Conservation (phyloP, 2,797 vertebrate genomes). For the Halcyon smyrnensis region DNA sequence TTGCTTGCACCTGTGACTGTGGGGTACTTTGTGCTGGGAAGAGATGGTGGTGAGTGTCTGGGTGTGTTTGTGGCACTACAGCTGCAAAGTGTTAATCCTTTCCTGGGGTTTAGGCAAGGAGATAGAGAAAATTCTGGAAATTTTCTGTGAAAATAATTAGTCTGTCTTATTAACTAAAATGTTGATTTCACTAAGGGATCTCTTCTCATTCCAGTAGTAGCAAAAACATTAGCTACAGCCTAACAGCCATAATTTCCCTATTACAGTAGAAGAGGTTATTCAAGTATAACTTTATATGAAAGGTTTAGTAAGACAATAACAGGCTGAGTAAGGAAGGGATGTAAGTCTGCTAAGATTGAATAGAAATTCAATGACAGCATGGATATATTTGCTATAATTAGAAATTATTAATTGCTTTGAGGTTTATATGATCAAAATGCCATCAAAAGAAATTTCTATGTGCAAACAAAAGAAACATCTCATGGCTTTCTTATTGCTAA, state of each 20-base stretch:
- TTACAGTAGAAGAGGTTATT: neutral
- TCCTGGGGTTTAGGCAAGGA: neutral
- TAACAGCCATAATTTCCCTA: neutral
- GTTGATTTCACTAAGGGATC: neutral
- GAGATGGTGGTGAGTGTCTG: neutral
- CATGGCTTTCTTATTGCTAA: neutral
- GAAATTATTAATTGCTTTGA: neutral
- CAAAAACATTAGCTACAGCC: neutral
- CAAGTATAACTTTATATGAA: neutral
- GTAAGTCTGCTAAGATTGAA: neutral
- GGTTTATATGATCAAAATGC: neutral
- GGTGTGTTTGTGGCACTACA: neutral
- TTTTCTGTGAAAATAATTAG: neutral
- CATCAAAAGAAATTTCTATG: neutral
- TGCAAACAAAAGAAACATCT: neutral
- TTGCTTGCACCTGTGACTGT: accelerated
- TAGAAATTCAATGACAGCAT: neutral
- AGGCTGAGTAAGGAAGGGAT: neutral
- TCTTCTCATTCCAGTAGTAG: neutral
- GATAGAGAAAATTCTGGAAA: neutral
- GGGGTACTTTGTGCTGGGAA: neutral
- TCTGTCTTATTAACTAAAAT: neutral
- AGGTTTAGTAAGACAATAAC: neutral
- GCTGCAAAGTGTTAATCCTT: neutral
- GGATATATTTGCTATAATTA: neutral